Conservation (phyloP, 1,140 invertebrate genomes). For the Orius insidiosus region DNA sequence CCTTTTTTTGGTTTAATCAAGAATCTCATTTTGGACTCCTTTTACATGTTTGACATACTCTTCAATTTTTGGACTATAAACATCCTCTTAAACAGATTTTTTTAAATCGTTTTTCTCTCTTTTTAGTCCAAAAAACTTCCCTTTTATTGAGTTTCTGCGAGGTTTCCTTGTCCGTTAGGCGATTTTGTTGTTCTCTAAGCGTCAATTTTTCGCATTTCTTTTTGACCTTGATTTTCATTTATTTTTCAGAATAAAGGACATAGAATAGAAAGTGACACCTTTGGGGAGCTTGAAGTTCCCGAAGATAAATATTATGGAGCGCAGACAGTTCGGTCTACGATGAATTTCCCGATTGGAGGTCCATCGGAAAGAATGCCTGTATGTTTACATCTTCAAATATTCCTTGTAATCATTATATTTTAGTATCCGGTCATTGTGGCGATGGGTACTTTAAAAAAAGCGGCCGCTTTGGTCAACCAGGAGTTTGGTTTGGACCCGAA, state of each 20-base stretch:
- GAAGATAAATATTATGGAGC: conserved; percentile 91
- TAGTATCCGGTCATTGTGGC: conserved; percentile 66
- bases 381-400: conserved; percentile 23
- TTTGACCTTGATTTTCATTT: too few species aligned
- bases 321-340: conserved; percentile 83
- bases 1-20: too few species aligned
- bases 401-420: conserved; percentile 8
- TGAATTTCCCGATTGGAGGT: conserved; percentile 97
- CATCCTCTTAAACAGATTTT: too few species aligned
- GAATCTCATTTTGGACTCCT: too few species aligned
- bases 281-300: conserved; percentile 88
- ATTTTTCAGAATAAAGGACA: conserved; percentile 21
- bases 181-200: too few species aligned
- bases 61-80: too few species aligned
- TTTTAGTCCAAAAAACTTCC: too few species aligned
- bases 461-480: conserved; percentile 88
- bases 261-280: conserved; percentile 74
- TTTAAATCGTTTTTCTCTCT: too few species aligned
- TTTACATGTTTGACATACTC: too few species aligned
- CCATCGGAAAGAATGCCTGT: conserved; percentile 82
- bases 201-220: too few species aligned
- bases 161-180: too few species aligned
- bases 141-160: too few species aligned
- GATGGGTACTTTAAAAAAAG: conserved; percentile 94
- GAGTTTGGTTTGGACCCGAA: conserved; percentile 80